Percentiles rank a stretch among this genome's conserved stretches.
These are phyloP conservation scores for Notoglanidium macrostoma DNA, from an alignment of 2,797 vertebrate genomes.

Conservation along the genomic window DNA sequence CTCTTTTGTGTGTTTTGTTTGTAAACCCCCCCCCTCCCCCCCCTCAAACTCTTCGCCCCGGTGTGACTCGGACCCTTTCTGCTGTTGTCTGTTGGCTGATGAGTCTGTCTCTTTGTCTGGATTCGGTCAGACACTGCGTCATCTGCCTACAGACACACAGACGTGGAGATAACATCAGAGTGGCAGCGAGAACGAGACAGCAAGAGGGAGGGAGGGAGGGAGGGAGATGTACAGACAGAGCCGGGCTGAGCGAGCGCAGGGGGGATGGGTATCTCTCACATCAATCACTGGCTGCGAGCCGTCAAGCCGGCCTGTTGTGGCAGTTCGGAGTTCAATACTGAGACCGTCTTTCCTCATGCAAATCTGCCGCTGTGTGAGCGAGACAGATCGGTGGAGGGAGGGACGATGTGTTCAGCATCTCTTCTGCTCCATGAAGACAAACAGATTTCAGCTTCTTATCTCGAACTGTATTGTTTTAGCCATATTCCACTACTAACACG, in stretches of 20 bases:
- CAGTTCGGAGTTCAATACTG: slow-evolving; percentile 71
- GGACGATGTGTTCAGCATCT: background rate
- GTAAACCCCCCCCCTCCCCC: slow-evolving; percentile 41
- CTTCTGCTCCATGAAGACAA: background rate
- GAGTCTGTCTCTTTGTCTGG: slow-evolving; percentile 87
- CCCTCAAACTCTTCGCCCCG: slow-evolving; percentile 27
- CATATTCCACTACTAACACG: background rate
- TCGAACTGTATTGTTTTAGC: no score
- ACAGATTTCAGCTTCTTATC: background rate
- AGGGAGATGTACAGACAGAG: slow-evolving; percentile 81
- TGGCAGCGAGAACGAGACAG: slow-evolving; percentile 72
- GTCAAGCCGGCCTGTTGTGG: slow-evolving; percentile 69
- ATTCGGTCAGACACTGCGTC: slow-evolving; percentile 86
- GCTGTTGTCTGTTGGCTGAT: slow-evolving; percentile 77
- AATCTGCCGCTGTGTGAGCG: slow-evolving; percentile 53
- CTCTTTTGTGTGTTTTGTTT: slow-evolving; percentile 75
- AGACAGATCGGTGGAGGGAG: slow-evolving; percentile 12
- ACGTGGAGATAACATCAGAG: slow-evolving; percentile 84
- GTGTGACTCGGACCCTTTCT: slow-evolving; percentile 24
- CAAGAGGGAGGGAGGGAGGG: slow-evolving; percentile 32
- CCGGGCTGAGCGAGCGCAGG: slow-evolving; percentile 49
- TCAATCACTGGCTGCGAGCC: slow-evolving; percentile 75
- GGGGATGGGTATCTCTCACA: slow-evolving; percentile 78
- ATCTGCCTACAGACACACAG: slow-evolving; percentile 86
- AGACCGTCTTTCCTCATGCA: slow-evolving; percentile 54